These are phyloP conservation scores for Oryctes rhinoceros DNA, from an alignment of 1,140 invertebrate genomes.

Conservation along the genomic window DNA sequence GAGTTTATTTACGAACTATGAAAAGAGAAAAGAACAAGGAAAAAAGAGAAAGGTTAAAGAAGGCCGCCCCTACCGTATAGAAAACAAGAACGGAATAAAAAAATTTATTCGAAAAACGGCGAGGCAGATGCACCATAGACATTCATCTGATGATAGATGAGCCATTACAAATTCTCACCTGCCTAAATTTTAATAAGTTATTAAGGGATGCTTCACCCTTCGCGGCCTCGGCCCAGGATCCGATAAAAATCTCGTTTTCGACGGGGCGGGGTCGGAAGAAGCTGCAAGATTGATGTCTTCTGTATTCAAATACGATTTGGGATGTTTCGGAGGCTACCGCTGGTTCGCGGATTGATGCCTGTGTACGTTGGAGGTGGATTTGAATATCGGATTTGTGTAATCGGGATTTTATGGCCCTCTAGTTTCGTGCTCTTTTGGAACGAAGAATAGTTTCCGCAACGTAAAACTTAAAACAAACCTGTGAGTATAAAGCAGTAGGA, in stretches of 20 bases:
- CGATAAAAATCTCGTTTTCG: constrained; percentile 7
- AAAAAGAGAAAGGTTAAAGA: too few relatives aligned
- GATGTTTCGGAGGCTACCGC: neutral
- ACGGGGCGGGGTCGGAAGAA: neutral
- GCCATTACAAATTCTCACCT: constrained; percentile 9
- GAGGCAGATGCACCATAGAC: neutral
- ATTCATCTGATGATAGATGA: neutral
- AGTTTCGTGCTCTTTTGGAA: too few relatives aligned
- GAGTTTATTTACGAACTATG: too few relatives aligned
- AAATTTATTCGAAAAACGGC: too few relatives aligned
- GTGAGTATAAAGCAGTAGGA: too few relatives aligned
- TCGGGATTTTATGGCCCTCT: neutral
- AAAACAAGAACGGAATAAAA: too few relatives aligned
- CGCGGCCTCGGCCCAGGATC: neutral
- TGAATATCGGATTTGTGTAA: neutral
- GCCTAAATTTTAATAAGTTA: constrained; percentile 15
- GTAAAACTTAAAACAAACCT: too few relatives aligned
- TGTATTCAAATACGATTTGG: neutral
- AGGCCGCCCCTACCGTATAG: too few relatives aligned
- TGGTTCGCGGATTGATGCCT: neutral
- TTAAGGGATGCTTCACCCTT: constrained; percentile 1
- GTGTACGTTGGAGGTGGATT: neutral
- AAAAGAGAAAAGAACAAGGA: too few relatives aligned
- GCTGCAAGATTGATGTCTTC: neutral
- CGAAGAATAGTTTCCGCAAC: too few relatives aligned